Base-by-base conservation (phyloP, 1,140 invertebrate species). In the Drosophila teissieri region DNA sequence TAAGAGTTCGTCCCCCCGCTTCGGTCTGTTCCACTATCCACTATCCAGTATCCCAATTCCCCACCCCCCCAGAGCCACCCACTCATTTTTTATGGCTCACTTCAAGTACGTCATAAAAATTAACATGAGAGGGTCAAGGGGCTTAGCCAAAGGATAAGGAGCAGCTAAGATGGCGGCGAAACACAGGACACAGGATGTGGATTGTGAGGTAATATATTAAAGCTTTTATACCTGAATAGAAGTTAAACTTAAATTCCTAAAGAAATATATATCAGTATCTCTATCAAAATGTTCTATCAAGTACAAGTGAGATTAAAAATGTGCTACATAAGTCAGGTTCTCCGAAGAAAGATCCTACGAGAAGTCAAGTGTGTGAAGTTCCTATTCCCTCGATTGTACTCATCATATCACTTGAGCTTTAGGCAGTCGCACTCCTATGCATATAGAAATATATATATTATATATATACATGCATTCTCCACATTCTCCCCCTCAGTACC, bases 71-170 rank as follows among this genome's bases (percentile, higher is more conserved):
- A 5, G 42, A 17, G 63, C 63, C 27, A 24, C 46, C 45, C 44
- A 57, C 60, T 49, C 64, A 64, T 88, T 88, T 88, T 88, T 88
- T 83, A 88, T 83, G 76, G 84, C 84, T 83, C 84, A 79, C 63
- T 89, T 62, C 74, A 80, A 83, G 76, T 68, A 89, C 84, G 80
- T 89, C 83, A 89, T 88, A 89, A 80, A 89, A 88, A 88, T 88
- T 83, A 88, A 88, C 83, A 79, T 53, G 64, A 57, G 70, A 65
- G 75, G 52, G 76, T 52, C 63, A 60, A 62, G 40, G 63, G 40
- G 48, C 11, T 8, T 22, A 31, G 12, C 14, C 12, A 27, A 48
- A 37, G 57, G 63, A 39, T 48, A 48, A 39, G 10, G 15, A 15
- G 17, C 49, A 51, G 15, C 27, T 17, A 17, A 51, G 49, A 12